A percentile compares a stretch with the other conserved stretches of the same genome.
phyloP scores from a whole-genome alignment of 1,140 invertebrate genomes.

The Psilanteris sp. region DNA sequence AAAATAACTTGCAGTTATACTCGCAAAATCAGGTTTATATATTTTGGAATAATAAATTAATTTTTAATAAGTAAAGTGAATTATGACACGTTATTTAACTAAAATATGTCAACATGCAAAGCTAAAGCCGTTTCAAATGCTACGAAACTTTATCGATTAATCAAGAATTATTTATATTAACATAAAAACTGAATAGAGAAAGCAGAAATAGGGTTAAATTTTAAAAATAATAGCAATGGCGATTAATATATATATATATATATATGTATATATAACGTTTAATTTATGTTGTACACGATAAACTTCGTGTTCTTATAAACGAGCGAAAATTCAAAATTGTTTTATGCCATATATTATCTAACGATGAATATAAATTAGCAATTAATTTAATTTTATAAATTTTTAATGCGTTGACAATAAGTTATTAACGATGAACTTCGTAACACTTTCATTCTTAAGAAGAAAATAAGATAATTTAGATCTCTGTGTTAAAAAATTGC shows the following conservation, averaged over 20 bases:
- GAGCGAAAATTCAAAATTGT: too few relatives aligned
- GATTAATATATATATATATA: too few relatives aligned
- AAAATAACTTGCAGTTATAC: slow-evolving; percentile 7
- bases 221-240: too few relatives aligned
- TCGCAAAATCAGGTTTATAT: neutral
- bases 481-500: slow-evolving; percentile 6
- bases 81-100: slow-evolving; percentile 11
- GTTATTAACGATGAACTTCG: slow-evolving; percentile 25
- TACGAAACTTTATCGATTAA: slow-evolving; percentile 25
- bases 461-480: slow-evolving; percentile 19
- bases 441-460: neutral
- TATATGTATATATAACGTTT: too few relatives aligned
- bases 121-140: neutral
- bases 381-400: too few relatives aligned
- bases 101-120: slow-evolving; percentile 11
- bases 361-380: too few relatives aligned
- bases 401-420: too few relatives aligned
- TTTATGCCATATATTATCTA: too few relatives aligned
- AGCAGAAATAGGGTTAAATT: slow-evolving; percentile 19
- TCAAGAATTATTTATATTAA: slow-evolving; percentile 36
- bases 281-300: too few relatives aligned
- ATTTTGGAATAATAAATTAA: slow-evolving; percentile 7
- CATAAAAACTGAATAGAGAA: slow-evolving; percentile 8
- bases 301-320: too few relatives aligned
- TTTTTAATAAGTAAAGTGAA: too few relatives aligned